Base-by-base conservation (phyloP, 2,113 vertebrate genomes). In the Fregetta grallaria region DNA sequence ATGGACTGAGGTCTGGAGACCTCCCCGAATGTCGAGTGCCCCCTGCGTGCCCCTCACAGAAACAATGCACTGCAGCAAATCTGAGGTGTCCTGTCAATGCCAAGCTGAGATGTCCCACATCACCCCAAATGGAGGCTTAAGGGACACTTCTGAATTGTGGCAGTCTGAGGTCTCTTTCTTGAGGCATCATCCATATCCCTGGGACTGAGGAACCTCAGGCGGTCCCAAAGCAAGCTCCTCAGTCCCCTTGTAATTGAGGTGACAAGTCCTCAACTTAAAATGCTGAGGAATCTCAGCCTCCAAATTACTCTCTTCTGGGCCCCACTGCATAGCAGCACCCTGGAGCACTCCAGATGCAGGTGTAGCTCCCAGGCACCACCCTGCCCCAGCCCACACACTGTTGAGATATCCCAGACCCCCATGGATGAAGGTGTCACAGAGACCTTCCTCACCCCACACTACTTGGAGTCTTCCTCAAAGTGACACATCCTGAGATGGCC, bases 1-100 rank as follows among this genome's bases (percentile, higher is more conserved):
- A 22, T 21, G 40, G 34, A 49, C 55, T 52, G 82, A 85, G 26
- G 30, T 42, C 71, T 86, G 47, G 32, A 88, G 42, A 38, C 11
- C 9, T 71, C 30, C 10, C 42, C 5, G 1, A 45, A 72, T 19
- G 11, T 1, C 1, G 8, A 27, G n/a, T 40, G n/a, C 2, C 10
- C 20, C 2, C 10, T 58, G 7, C 0, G 1, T 32, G 44, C 16
- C 36, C 30, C 50, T 78, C 65, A 40, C 29, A 68, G 49, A 91
- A 73, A 38, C 34, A 79, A 6, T 22, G 38, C 44, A n/a, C 38
- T 73, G 44, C 50, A 85, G 63, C 1, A 1, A 73, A 50, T 55
- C 29, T 38, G n/a, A 91, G 53, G 26, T 38, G 32, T 38, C 40
- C 44, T 68, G 7, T 77, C 36, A 58, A 18, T 1, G 7, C 34